Conservation (phyloP, 2,888 invertebrate species). For the Sylvicola cinctus region DNA sequence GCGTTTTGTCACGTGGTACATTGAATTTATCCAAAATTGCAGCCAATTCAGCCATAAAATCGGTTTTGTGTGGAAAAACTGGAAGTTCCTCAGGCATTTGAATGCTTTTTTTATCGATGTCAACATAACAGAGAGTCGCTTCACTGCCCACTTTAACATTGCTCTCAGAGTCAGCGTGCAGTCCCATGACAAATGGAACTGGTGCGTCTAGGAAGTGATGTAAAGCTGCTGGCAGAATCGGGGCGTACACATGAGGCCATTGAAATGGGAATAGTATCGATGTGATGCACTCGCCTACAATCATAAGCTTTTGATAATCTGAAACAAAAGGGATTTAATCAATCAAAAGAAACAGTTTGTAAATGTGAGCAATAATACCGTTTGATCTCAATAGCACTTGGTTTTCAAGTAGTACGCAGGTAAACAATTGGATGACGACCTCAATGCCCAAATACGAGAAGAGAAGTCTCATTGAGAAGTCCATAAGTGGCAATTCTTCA, state of each 20-base stretch:
- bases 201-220: constrained; percentile 97
- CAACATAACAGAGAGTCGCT: constrained; percentile 85
- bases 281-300: constrained; percentile 86
- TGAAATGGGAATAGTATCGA: constrained; percentile 81
- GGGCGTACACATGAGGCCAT: constrained; percentile 99
- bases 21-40: constrained; percentile 51
- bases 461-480: constrained; percentile 75
- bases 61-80: constrained; percentile 72
- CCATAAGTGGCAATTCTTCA: constrained; percentile 81
- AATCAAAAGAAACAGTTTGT: neutral
- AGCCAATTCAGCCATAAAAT: constrained; percentile 70
- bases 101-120: constrained; percentile 81
- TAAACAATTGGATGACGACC: constrained; percentile 78
- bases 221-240: constrained; percentile 84
- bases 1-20: constrained; percentile 25
- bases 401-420: constrained; percentile 88
- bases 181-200: constrained; percentile 97
- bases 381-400: constrained; percentile 86
- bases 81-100: constrained; percentile 93
- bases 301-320: constrained; percentile 91
- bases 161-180: constrained; percentile 37
- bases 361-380: constrained; percentile 31
- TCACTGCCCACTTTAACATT: constrained; percentile 49
- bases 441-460: constrained; percentile 82
- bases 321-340: constrained; percentile 13